These are phyloP conservation scores for Bufo gargarizans DNA, from an alignment of 2,113 vertebrate genomes.

Conservation along the genomic window DNA sequence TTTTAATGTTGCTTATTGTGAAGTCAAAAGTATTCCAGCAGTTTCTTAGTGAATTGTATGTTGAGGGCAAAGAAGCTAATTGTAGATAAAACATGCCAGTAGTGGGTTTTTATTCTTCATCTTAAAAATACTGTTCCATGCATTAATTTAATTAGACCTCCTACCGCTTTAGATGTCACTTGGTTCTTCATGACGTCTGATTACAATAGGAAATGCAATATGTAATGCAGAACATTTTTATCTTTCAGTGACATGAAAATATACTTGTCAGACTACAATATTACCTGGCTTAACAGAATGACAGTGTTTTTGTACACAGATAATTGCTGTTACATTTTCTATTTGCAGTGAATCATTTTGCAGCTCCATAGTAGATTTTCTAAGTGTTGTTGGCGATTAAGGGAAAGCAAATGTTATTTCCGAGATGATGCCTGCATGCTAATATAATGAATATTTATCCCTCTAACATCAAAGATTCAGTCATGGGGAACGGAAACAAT, in stretches of 20 bases:
- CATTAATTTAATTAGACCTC: constrained; percentile 30
- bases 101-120: constrained; percentile 15
- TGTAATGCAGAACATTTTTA: neutral
- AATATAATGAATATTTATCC: neutral
- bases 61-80: constrained; percentile 35
- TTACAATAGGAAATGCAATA: neutral
- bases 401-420: neutral
- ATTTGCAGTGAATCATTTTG: constrained; percentile 6
- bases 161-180: constrained; percentile 16
- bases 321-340: constrained; percentile 49
- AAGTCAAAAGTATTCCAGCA: neutral
- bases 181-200: neutral
- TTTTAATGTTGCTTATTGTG: neutral
- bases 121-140: constrained; percentile 22
- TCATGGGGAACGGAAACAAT: neutral
- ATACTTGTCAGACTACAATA: constrained; percentile 26
- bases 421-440: neutral
- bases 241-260: constrained; percentile 13
- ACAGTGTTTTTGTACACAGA: constrained; percentile 35
- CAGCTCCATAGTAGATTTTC: neutral
- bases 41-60: constrained; percentile 13
- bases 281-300: constrained; percentile 30
- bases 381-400: constrained; percentile 15
- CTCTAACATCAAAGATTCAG: neutral
- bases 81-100: neutral